A percentile compares a stretch with the other conserved stretches of the same genome.
Evolutionary conservation across 2,888 invertebrate genomes (phyloP).

Genomic region (Gymnoscelis rufifasciata): DNA sequence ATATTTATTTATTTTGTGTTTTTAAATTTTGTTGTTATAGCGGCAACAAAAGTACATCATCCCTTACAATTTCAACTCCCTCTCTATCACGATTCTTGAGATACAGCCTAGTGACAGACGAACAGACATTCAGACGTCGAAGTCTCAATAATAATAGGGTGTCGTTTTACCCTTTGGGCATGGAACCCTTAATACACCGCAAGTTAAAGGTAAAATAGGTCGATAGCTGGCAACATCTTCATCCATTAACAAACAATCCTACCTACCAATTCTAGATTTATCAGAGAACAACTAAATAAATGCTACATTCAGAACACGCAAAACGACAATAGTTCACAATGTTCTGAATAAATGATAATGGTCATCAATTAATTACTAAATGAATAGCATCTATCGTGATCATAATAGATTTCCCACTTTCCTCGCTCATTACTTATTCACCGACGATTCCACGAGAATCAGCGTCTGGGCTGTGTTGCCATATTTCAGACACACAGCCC

Average conservation of each 20-base stretch:
- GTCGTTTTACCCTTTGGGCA: no score
- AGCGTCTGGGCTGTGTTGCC: constrained; percentile 35
- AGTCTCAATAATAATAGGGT: no score
- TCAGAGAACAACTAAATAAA: constrained; percentile 2
- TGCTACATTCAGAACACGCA: constrained; percentile 19
- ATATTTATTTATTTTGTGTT: no score
- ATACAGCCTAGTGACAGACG: no score
- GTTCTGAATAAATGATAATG: constrained; percentile 27
- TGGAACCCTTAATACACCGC: no score
- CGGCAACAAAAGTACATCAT: no score
- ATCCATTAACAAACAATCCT: background rate
- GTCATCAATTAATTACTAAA: constrained; percentile 26
- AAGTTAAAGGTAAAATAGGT: no score
- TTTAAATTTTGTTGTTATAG: no score
- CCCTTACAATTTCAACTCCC: no score
- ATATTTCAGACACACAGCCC: constrained; percentile 19
- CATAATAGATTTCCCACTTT: constrained; percentile 27
- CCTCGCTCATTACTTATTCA: constrained; percentile 58
- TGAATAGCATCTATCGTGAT: constrained; percentile 23
- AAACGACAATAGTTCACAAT: constrained; percentile 17
- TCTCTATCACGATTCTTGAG: no score
- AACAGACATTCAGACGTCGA: no score
- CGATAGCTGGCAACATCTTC: background rate
- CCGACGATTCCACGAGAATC: constrained; percentile 51
- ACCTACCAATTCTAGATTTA: background rate